Percentiles rank a stretch among this genome's conserved stretches.
Conservation (phyloP, 2,888 invertebrate genomes). For the Callyntrura guangdongensis region DNA sequence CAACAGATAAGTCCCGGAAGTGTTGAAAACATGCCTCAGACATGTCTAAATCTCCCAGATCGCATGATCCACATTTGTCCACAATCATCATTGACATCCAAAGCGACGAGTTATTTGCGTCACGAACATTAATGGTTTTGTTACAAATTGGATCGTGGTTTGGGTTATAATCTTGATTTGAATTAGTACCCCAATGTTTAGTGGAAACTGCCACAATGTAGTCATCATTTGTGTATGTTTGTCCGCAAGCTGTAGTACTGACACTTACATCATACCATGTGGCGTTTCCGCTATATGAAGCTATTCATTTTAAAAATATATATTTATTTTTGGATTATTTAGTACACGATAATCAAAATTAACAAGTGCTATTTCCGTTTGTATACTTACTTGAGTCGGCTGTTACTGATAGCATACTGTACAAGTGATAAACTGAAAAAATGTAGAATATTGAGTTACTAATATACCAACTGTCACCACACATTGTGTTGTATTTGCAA, state of each 20-base stretch:
- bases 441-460: too few species aligned
- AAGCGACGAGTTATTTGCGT: neutral
- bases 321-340: too few species aligned
- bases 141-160: constrained; percentile 65
- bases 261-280: constrained; percentile 64
- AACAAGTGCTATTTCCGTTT: too few species aligned
- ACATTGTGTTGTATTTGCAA: too few species aligned
- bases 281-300: constrained; percentile 48
- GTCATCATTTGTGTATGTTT: constrained; percentile 25
- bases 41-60: constrained; percentile 55
- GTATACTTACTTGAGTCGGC: too few species aligned
- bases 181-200: constrained; percentile 3
- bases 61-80: constrained; percentile 64
- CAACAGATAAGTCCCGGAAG: constrained; percentile 33
- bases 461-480: too few species aligned
- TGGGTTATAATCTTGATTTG: constrained; percentile 33
- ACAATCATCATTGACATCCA: constrained; percentile 24
- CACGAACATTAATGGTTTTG: constrained; percentile 31
- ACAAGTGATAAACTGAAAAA: too few species aligned
- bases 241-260: constrained; percentile 70
- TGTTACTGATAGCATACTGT: too few species aligned
- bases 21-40: constrained; percentile 48
- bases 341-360: too few species aligned
- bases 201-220: constrained; percentile 61
- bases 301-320: too few species aligned